A percentile compares a stretch with the other conserved stretches of the same genome.
These are phyloP conservation scores for Porphyrio hochstetteri DNA, from an alignment of 2,113 vertebrate species.

Conservation along the genomic window DNA sequence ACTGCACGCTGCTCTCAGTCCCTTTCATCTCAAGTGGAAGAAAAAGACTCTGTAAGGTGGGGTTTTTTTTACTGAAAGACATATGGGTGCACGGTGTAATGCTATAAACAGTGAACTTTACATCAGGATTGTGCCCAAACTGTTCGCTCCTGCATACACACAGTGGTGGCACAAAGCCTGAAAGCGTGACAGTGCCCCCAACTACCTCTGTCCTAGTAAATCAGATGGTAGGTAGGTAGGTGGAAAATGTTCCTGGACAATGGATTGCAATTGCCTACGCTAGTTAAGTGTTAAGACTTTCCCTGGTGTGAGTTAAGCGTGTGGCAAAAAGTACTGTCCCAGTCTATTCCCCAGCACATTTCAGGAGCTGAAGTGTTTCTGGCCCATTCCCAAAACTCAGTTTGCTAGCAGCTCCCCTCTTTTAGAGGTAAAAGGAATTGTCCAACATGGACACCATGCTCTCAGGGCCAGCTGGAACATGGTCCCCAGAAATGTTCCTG, in stretches of 20 bases:
- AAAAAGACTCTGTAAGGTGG: neutral
- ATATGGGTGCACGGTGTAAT: fast-evolving
- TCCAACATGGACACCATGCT: neutral
- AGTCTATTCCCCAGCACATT: neutral
- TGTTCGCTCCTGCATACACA: neutral
- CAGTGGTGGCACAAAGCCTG: neutral
- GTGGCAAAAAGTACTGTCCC: neutral
- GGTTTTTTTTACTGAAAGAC: neutral
- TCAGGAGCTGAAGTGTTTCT: neutral
- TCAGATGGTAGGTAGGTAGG: neutral
- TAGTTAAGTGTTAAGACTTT: neutral
- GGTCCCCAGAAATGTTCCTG: neutral
- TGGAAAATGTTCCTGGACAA: slow-evolving; percentile 29
- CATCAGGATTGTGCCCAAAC: neutral
- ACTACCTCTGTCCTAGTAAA: neutral
- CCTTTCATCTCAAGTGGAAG: neutral
- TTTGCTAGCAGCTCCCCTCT: neutral
- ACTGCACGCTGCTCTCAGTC: neutral
- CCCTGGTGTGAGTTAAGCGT: neutral
- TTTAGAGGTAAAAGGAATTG: neutral
- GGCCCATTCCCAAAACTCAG: neutral
- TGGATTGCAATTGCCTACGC: neutral
- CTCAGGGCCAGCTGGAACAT: neutral
- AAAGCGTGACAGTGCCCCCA: neutral
- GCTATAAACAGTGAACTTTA: neutral